Evolutionary conservation across 2,888 invertebrate species (phyloP).

Genomic region (Rotaria sp.): DNA sequence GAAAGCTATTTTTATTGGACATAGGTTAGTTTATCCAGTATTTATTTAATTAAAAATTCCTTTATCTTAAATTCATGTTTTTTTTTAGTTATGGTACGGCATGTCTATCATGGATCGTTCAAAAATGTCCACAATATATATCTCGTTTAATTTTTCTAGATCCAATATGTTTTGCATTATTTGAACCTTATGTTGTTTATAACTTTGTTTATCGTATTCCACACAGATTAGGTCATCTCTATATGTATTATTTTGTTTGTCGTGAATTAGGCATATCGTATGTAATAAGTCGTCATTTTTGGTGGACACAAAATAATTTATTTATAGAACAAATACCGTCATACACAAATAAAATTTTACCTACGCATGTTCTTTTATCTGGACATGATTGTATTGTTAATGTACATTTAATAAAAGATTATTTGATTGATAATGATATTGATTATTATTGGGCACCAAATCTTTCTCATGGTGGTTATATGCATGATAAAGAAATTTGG

Average conservation of each 20-base stretch:
- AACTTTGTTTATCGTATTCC: conserved; percentile 6
- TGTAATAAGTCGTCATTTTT: conserved; percentile 23
- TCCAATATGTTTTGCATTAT: conserved; percentile 21
- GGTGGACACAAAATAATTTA: conserved; percentile 22
- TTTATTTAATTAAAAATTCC: neutral
- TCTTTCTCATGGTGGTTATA: conserved; percentile 3
- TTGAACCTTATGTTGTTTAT: neutral
- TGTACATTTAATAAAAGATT: conserved; percentile 1
- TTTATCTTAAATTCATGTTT: neutral
- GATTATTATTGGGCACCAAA: conserved; percentile 15
- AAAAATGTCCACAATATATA: neutral
- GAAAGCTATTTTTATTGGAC: conserved; percentile 27
- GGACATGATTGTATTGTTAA: conserved; percentile 8
- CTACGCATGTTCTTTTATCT: neutral
- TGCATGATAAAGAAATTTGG: neutral
- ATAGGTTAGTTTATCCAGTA: neutral
- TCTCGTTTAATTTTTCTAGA: neutral
- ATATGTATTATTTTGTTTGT: conserved; percentile 24
- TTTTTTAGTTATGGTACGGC: conserved; percentile 12
- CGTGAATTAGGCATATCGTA: conserved; percentile 25
- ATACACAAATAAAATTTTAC: neutral
- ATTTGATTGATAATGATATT: neutral
- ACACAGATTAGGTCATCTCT: neutral
- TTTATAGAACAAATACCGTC: neutral
- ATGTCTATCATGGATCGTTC: conserved; percentile 5